phyloP scores from a whole-genome alignment of 30 jellyfish, hydroid and myxozoan genomes.

The Aurelia aurita region DNA sequence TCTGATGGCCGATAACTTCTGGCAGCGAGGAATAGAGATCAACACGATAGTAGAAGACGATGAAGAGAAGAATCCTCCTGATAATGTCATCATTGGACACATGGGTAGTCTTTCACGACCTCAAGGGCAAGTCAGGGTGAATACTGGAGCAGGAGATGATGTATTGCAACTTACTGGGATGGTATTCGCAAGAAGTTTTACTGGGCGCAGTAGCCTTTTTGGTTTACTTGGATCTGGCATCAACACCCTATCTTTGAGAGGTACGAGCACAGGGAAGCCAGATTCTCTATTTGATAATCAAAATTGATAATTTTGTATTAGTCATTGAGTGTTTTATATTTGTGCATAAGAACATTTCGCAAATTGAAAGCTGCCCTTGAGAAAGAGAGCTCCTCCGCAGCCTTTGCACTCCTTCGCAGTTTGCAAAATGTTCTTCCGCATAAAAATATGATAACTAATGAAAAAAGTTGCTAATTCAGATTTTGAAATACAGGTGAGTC shows the following conservation, averaged over 20 bases:
- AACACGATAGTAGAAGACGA: neutral
- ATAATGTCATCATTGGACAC: slow-evolving; percentile 11
- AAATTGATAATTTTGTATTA: too few relatives aligned
- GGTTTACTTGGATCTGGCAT: slow-evolving; percentile 4
- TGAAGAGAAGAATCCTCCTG: neutral
- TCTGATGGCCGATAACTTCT: neutral
- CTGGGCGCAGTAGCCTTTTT: neutral
- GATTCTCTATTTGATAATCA: too few relatives aligned
- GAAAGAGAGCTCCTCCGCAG: too few relatives aligned
- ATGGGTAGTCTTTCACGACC: neutral
- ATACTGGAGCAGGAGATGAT: slow-evolving; percentile 19
- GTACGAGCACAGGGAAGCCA: neutral
- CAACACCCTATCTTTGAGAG: slow-evolving; percentile 8
- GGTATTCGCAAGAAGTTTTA: neutral
- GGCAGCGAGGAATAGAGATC: slow-evolving; percentile 11
- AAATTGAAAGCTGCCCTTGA: too few relatives aligned
- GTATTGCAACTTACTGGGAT: slow-evolving; percentile 4
- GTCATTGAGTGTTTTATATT: too few relatives aligned
- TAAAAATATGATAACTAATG: too few relatives aligned
- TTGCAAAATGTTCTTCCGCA: too few relatives aligned
- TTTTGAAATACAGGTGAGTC: too few relatives aligned
- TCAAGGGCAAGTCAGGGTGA: neutral
- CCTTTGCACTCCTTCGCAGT: too few relatives aligned
- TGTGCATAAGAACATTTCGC: too few relatives aligned
- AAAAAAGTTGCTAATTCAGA: too few relatives aligned